Evolutionary conservation across 2,113 vertebrate genomes (phyloP).

Genomic region (Stegastes partitus): DNA sequence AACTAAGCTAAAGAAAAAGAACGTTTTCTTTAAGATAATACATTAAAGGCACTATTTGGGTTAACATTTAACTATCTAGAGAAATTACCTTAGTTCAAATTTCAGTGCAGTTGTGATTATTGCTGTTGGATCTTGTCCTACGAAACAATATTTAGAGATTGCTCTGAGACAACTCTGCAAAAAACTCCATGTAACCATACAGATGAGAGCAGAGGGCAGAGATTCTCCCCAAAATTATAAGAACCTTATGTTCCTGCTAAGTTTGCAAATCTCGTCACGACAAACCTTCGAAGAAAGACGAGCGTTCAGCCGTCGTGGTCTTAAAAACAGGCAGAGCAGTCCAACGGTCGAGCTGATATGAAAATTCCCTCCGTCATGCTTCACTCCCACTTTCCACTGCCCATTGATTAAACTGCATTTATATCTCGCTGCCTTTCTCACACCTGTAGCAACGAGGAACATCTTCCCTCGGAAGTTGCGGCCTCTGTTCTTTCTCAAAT

Average conservation of each 20-base stretch:
- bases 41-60: too few species aligned
- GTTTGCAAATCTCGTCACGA: neutral
- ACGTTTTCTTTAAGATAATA: too few species aligned
- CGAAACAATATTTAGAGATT: too few species aligned
- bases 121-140: too few species aligned
- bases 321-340: neutral
- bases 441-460: neutral
- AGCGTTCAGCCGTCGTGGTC: neutral
- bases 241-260: too few species aligned
- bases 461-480: neutral
- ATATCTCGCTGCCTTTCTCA: neutral
- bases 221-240: neutral
- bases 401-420: neutral
- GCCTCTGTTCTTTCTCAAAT: conserved; percentile 9
- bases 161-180: neutral
- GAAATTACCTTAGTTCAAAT: too few species aligned
- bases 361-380: too few species aligned
- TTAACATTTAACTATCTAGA: too few species aligned
- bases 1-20: too few species aligned
- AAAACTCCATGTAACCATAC: too few species aligned
- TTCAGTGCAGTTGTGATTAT: too few species aligned
- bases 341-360: too few species aligned
- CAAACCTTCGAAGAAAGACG: neutral
- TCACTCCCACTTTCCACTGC: neutral
- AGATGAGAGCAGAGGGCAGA: neutral